Evolutionary conservation across 2,113 vertebrate species (phyloP).

Genomic region (Rhinogobius similis): DNA sequence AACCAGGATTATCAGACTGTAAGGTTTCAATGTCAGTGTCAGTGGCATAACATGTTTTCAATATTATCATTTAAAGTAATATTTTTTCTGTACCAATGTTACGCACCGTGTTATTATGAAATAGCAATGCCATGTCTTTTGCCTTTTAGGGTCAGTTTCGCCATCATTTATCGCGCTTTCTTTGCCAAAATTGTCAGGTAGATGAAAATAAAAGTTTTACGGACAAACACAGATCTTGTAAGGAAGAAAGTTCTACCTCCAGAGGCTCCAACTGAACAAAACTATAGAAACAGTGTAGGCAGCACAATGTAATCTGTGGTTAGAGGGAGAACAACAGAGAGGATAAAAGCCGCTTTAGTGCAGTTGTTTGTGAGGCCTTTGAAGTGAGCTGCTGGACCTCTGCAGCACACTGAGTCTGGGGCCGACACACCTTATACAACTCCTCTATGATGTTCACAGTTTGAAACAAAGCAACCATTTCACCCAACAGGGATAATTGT

Average conservation of each 20-base stretch:
- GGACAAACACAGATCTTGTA: conserved; percentile 12
- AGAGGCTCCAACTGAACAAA: conserved; percentile 45
- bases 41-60: too few species aligned
- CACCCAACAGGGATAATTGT: background rate
- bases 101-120: too few species aligned
- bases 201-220: conserved; percentile 23
- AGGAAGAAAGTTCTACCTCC: conserved; percentile 33
- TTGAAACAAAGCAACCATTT: conserved; percentile 6
- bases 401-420: conserved; percentile 23
- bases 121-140: too few species aligned
- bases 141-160: too few species aligned
- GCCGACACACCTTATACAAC: conserved; percentile 44
- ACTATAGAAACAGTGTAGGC: conserved; percentile 14
- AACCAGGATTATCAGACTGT: too few species aligned
- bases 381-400: conserved; percentile 20
- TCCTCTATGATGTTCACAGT: conserved; percentile 11
- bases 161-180: conserved; percentile 16
- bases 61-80: too few species aligned
- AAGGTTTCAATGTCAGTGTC: too few species aligned
- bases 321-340: conserved; percentile 45
- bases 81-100: too few species aligned
- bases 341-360: conserved; percentile 32
- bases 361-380: conserved; percentile 26
- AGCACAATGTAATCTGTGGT: conserved; percentile 30
- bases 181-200: conserved; percentile 25